Evolutionary conservation across 2,797 vertebrate genomes (phyloP), one percentile per base, ranked within the genome.

Genomic region (Poecilia gillii): DNA sequence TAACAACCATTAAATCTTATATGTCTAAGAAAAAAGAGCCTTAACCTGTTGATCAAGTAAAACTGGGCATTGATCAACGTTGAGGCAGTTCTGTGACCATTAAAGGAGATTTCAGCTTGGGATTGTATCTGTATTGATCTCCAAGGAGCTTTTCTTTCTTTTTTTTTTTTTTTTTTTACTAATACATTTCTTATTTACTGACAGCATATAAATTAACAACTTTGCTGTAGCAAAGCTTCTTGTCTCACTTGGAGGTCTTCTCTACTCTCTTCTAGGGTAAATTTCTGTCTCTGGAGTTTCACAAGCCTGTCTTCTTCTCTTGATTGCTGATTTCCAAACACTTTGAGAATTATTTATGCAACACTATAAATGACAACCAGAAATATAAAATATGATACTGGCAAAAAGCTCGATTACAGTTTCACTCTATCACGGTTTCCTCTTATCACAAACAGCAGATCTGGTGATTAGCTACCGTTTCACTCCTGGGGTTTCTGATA

Each of bases 391-490:
- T 73, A 53, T 2, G 18, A 77, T 36, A 53, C 1, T 11, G 45
- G 70, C 16, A 4, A 70, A 78, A 72, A 43, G 47, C 87, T 83
- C 74, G 51, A 83, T 82, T 73, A 81, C 23, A 45, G 28, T 80
- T 77, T 80, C 53, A 80, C 46, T 74, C 53, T 41, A 12, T 46
- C 71, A 77, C 41, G 80, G 79, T 70, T 68, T 83, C 78, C 87
- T 83, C 68, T 78, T 64, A 80, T 85, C 71, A 88, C 79, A 84
- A 85, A 68, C 36, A 68, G 36, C 36, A 79, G 80, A 88, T 85
- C 68, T 89, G 39, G 66, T 71, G 77, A 85, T 92, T 85, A 87
- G 72, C 76, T 79, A 78, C 73, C 59, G 68, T 90, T 85, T 84
- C 70, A 74, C 82, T 85, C 45, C 41, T 39, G 45, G 78, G 74